Conservation (phyloP, 2,888 invertebrate genomes). For the Nymphalis urticae region DNA sequence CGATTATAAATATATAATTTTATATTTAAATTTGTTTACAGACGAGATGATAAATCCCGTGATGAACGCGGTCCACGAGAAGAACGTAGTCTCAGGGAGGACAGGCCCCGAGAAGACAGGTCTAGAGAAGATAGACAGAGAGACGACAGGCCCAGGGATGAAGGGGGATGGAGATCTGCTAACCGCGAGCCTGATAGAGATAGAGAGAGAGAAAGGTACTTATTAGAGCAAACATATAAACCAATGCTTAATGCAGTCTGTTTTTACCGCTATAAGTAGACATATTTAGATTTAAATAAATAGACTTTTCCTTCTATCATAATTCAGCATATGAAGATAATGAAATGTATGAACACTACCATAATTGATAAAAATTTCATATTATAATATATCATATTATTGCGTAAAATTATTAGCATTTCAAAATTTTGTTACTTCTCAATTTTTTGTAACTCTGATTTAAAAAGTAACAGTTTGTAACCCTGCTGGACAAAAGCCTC, state of each 20-base stretch:
- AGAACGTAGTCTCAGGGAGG: slow-evolving; percentile 45
- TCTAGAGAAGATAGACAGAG: slow-evolving; percentile 42
- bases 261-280: too few species aligned
- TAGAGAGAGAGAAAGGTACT: slow-evolving; percentile 48
- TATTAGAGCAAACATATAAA: background rate
- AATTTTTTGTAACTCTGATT: too few species aligned
- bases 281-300: too few species aligned
- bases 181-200: slow-evolving; percentile 47
- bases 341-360: too few species aligned
- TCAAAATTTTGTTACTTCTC: too few species aligned
- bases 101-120: slow-evolving; percentile 40
- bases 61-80: slow-evolving; percentile 41
- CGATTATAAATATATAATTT: too few species aligned
- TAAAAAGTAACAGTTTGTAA: too few species aligned
- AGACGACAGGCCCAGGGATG: slow-evolving; percentile 41
- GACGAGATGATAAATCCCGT: slow-evolving; percentile 33
- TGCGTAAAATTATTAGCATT: too few species aligned
- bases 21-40: background rate
- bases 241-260: background rate
- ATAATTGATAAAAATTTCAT: too few species aligned
- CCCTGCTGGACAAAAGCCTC: too few species aligned
- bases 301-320: too few species aligned
- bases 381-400: background rate
- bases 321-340: too few species aligned
- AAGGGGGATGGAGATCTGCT: slow-evolving; percentile 59